Evolutionary conservation across 2,113 vertebrate genomes (phyloP).

Genomic region (Sceloporus undulatus): DNA sequence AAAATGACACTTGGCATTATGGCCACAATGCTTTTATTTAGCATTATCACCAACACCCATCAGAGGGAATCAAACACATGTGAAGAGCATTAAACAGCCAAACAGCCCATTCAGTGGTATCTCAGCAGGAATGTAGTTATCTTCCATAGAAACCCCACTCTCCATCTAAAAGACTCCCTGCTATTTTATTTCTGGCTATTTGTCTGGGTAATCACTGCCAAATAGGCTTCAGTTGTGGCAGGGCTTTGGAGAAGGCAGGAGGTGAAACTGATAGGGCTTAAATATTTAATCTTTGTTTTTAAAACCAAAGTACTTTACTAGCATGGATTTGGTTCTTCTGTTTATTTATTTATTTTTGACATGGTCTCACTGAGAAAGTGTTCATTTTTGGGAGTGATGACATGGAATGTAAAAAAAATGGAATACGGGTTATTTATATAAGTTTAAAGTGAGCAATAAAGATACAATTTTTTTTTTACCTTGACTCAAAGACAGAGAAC

Average conservation of each 20-base stretch:
- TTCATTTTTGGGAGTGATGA: not conserved
- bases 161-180: conserved; percentile 36
- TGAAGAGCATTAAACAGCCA: not conserved
- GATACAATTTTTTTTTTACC: too few species aligned
- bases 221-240: conserved; percentile 27
- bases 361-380: not conserved
- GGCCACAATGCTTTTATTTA: not conserved
- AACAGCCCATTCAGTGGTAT: not conserved
- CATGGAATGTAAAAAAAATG: not conserved
- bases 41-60: not conserved
- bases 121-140: conserved; percentile 1
- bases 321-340: not conserved
- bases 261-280: not conserved
- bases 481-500: too few species aligned
- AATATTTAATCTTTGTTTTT: conserved; percentile 44
- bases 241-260: conserved; percentile 30
- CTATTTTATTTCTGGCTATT: conserved; percentile 38
- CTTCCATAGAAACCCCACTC: not conserved
- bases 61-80: not conserved
- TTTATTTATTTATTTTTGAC: conserved; percentile 7
- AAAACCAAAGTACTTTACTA: conserved; percentile 27
- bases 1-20: not conserved
- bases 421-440: too few species aligned
- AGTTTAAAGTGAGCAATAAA: too few species aligned
- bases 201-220: conserved; percentile 21